Percentiles rank a stretch among this genome's conserved stretches.
These are phyloP conservation scores for Drosophila putrida DNA, from an alignment of 2,888 invertebrate genomes.

Conservation along the genomic window DNA sequence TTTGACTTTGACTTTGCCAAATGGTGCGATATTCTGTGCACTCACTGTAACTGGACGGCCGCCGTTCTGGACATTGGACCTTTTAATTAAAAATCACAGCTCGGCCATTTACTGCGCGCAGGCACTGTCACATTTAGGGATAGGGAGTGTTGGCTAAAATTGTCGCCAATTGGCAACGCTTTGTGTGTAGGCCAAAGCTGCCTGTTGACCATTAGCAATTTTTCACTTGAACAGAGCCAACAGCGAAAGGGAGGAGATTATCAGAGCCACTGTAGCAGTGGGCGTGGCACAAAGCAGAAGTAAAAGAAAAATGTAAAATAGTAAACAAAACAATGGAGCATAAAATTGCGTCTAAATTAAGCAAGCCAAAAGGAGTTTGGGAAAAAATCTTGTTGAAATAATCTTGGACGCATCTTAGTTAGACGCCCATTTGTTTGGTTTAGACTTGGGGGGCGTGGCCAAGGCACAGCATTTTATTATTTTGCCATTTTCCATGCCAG, in stretches of 20 bases:
- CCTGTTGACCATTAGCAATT: constrained; percentile 75
- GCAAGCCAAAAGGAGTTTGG: background rate
- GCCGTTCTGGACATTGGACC: constrained; percentile 32
- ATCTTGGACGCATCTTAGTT: constrained; percentile 13
- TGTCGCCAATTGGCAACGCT: constrained; percentile 41
- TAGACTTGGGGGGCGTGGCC: constrained; percentile 4
- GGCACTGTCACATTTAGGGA: constrained; percentile 41
- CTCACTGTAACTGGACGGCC: constrained; percentile 36
- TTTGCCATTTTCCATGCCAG: constrained; percentile 27
- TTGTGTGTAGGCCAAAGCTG: constrained; percentile 21
- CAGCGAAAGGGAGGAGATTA: constrained; percentile 63
- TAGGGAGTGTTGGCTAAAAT: background rate
- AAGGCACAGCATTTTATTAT: constrained; percentile 38
- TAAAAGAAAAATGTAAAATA: background rate
- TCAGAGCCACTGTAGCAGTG: constrained; percentile 24
- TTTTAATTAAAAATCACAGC: constrained; percentile 78
- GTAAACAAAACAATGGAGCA: background rate
- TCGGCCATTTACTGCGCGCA: constrained; percentile 64
- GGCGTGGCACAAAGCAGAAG: constrained; percentile 36
- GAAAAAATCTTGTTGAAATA: constrained; percentile 17
- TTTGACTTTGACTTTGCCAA: constrained; percentile 72
- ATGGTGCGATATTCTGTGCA: constrained; percentile 43
- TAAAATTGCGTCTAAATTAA: constrained; percentile 1
- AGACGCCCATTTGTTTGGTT: constrained; percentile 24
- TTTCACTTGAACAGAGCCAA: constrained; percentile 66